These are phyloP conservation scores for Cerceris rybyensis DNA, from an alignment of 2,888 invertebrate genomes.

Conservation along the genomic window DNA sequence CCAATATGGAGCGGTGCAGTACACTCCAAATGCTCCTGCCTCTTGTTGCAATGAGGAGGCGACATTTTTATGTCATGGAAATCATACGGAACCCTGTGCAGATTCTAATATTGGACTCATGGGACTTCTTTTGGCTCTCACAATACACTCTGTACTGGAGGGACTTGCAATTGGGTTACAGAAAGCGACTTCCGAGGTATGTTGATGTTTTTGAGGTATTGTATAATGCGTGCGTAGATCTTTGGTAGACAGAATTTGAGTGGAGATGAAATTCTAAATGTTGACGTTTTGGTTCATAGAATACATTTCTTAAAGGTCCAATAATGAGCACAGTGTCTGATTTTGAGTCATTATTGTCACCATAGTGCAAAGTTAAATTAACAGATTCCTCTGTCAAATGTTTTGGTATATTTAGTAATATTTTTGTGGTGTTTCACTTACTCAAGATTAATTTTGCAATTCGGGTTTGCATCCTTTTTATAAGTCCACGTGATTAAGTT, in stretches of 20 bases:
- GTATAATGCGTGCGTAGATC: background rate
- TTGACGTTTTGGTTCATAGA: too few species aligned
- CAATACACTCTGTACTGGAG: conserved; percentile 90
- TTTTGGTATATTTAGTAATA: too few species aligned
- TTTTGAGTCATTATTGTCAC: too few species aligned
- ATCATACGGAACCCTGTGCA: conserved; percentile 86
- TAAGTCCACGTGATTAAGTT: too few species aligned
- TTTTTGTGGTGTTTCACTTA: too few species aligned
- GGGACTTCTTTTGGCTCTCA: conserved; percentile 88
- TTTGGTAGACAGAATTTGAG: background rate
- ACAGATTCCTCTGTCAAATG: too few species aligned
- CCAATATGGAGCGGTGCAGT: conserved; percentile 57
- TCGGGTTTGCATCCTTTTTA: too few species aligned
- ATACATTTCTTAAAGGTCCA: too few species aligned
- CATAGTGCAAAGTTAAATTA: too few species aligned
- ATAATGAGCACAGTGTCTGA: too few species aligned
- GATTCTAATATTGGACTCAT: conserved; percentile 85
- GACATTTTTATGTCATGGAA: conserved; percentile 86
- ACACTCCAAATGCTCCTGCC: conserved; percentile 49
- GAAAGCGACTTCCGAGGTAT: conserved; percentile 85
- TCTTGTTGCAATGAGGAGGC: conserved; percentile 79
- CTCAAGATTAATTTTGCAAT: too few species aligned
- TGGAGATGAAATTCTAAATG: too few species aligned
- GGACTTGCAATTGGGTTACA: conserved; percentile 92
- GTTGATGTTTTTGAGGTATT: background rate